These are phyloP conservation scores for Spinus pinus DNA, from an alignment of 2,797 vertebrate genomes.

Conservation along the genomic window DNA sequence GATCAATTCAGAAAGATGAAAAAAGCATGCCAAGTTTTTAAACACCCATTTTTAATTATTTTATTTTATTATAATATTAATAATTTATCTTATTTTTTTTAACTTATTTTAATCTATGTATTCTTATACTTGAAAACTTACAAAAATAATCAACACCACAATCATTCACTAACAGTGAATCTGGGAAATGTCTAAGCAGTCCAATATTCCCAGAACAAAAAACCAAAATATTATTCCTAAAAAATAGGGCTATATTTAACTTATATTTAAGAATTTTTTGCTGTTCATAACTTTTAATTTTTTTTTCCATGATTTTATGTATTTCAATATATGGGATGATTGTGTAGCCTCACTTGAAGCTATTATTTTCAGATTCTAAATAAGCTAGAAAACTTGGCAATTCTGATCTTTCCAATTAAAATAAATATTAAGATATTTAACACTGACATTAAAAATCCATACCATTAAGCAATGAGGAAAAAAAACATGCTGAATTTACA, in stretches of 20 bases:
- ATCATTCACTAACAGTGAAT: background rate
- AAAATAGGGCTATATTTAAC: background rate
- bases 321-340: background rate
- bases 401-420: background rate
- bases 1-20: background rate
- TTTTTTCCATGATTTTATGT: background rate
- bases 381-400: background rate
- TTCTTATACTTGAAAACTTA: background rate
- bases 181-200: background rate
- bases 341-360: background rate
- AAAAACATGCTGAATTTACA: background rate
- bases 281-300: background rate
- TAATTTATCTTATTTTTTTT: background rate
- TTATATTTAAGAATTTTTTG: background rate
- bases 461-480: background rate
- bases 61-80: background rate
- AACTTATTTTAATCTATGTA: background rate
- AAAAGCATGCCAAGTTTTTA: fast-evolving
- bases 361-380: background rate
- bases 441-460: background rate
- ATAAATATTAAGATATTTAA: background rate
- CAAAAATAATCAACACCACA: background rate
- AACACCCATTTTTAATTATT: background rate
- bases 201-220: background rate
- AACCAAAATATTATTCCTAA: background rate